Evolutionary conservation across 2,797 vertebrate genomes (phyloP), one percentile per base, ranked within the genome.

Genomic region (Cirrhinus molitorella): DNA sequence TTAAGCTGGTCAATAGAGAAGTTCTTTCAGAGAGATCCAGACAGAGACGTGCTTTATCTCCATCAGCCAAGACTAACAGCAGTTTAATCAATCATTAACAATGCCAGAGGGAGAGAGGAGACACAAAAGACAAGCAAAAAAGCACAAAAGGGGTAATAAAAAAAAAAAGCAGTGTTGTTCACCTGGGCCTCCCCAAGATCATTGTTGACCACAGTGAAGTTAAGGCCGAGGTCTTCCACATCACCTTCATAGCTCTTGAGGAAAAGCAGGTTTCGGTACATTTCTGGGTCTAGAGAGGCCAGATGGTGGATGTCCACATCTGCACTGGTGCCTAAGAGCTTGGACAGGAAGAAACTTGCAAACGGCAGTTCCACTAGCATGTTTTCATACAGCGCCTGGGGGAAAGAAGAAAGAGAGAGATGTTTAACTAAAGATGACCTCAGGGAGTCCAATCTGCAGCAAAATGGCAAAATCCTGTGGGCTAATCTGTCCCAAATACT

Each of bases 231-330:
- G 87, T 99, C 98, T 89, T 99, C 98, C 85, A 99, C 98, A 0
- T 99, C 98, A 0, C 93, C 98, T 88, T 99, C 97, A 0, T 99
- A 99, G 94, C 98, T 99, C 94, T 99, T 99, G 83, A 99, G 97
- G 90, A 99, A 99, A 78, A 99, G 97, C 47, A 99, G 93, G 85
- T 99, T 99, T 85, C 95, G 95, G 91, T 99, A 99, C 95, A 99
- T 97, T 91, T 99, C 98, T 0, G 98, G 98, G 89, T 99, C 98
- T 81, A 99, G 82, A 0, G 98, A 99, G 49, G 98, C 98, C 88
- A 99, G 92, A 88, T 99, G 98, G 92, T 99, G 98, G 89, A 99
- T 99, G 91, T 99, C 98, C 87, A 99, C 98, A 3, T 99, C 98
- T 0, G 98, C 98, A 0, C 96, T 99, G 79, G 98, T 99, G 31